phyloP scores from a whole-genome alignment of 2,797 vertebrate genomes.

The Anguilla anguilla region DNA sequence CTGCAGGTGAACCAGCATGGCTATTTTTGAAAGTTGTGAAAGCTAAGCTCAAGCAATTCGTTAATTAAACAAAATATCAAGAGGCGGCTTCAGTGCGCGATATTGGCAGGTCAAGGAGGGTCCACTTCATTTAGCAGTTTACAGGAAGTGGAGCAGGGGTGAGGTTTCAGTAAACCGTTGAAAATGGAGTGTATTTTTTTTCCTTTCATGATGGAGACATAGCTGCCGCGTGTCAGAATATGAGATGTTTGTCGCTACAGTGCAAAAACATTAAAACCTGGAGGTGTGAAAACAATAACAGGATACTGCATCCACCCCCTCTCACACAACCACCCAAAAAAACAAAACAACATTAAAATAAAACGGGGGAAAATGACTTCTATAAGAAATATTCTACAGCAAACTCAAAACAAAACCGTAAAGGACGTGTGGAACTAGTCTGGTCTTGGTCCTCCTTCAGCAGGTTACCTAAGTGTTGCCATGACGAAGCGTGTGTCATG shows the following conservation, averaged over 20 bases:
- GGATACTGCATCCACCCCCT: conserved; percentile 6
- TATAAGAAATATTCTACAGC: conserved; percentile 36
- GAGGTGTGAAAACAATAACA: conserved; percentile 10
- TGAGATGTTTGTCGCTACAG: conserved; percentile 40
- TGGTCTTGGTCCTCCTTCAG: conserved; percentile 5
- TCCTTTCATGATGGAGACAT: conserved; percentile 25
- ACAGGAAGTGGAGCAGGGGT: conserved; percentile 47
- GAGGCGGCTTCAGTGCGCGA: conserved; percentile 50
- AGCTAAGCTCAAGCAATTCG: conserved; percentile 25
- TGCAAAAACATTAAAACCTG: conserved; percentile 33
- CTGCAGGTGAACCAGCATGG: conserved; percentile 10
- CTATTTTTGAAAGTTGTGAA: neutral
- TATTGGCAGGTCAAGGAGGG: conserved; percentile 51
- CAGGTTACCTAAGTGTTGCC: neutral
- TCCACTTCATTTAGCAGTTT: conserved; percentile 62
- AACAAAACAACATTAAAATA: neutral
- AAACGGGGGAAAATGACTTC: conserved; percentile 1
- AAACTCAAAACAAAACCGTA: neutral
- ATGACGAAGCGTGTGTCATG: neutral
- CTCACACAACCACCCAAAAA: neutral
- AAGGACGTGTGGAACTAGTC: neutral
- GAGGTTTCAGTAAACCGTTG: conserved; percentile 49
- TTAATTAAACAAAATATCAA: conserved; percentile 43
- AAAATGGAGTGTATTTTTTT: conserved; percentile 34
- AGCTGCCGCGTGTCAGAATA: conserved; percentile 47